A percentile compares a stretch with the other conserved stretches of the same genome.
These are phyloP conservation scores for Brachionus calyciflorus DNA, from an alignment of 1,140 invertebrate species.

Conservation along the genomic window DNA sequence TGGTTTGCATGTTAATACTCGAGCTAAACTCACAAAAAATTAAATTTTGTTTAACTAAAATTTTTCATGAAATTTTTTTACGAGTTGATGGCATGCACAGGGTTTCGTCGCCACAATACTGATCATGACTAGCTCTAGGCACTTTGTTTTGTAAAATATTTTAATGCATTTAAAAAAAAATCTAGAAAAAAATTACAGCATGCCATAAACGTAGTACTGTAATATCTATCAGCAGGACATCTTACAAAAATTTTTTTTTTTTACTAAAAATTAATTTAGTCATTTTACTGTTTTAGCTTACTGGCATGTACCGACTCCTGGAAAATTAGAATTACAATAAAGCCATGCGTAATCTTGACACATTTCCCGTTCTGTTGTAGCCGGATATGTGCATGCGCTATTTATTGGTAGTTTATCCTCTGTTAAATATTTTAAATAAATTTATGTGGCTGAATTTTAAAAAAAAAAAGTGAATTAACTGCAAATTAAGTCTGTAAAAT, in stretches of 20 bases:
- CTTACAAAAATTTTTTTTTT: no score
- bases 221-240: constrained; percentile 23
- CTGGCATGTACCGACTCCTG: background rate
- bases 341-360: constrained; percentile 42
- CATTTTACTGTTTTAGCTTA: background rate
- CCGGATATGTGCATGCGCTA: background rate
- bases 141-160: background rate
- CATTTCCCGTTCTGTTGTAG: background rate
- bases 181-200: constrained; percentile 2
- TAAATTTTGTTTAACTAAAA: background rate
- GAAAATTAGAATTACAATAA: constrained; percentile 21
- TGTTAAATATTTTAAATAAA: background rate
- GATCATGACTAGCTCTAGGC: constrained; percentile 40
- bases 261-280: background rate
- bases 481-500: constrained; percentile 18
- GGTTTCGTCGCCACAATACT: constrained; percentile 36
- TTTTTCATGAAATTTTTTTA: background rate
- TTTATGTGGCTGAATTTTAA: background rate
- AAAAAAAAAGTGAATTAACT: background rate
- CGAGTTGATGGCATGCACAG: constrained; percentile 10
- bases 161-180: background rate
- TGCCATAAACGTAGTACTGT: background rate
- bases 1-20: background rate
- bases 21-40: background rate
- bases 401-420: constrained; percentile 24